Evolutionary conservation across 1,140 invertebrate species (phyloP), one percentile per base, ranked within the genome.

Genomic region (Cecropterus lyciades): DNA sequence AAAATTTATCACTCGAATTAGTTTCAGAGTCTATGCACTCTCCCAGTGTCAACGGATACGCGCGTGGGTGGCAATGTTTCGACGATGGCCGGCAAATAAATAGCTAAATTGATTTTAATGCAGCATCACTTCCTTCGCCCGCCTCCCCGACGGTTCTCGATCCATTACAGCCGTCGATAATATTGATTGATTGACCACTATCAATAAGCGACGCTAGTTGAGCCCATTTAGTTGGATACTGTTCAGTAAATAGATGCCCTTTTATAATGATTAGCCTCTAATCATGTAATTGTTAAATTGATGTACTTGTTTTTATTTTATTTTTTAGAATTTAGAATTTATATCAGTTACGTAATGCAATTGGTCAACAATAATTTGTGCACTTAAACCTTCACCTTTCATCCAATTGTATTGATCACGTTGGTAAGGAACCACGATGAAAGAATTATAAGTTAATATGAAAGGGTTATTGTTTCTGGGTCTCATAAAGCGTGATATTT

Each of bases 401-500:
- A 1, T 33, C 33, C 9, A 37, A 33, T 33, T 10, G 30, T 33
- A 37, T 37, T 37, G 9, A 11, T 37, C 10, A 11, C 10, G 10
- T 51, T 13, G 27, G 7, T 62, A 30, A 33, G 33, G 43, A 46
- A 46, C 27, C 17, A 42, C 40, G 5, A 17, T 42, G 14, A 69
- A 37, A 59, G 20, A 65, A 45, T 16, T 17, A 63, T 27, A 56
- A 56, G 8, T 63, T 33, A 46, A 42, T 55, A 53, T 53, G 37
- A 43, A 56, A 46, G 52, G 45, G 52, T 48, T 67, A 59, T 53
- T 45, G 40, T 60, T 62, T 63, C 46, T 62, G 70, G 40, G 63
- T 10, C 63, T 76, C 79, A 73, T 87, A 86, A 82, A 83, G 73
- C 73, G 70, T 82, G 83, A 87, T 89, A 89, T 91, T 89, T 89